Evolutionary conservation across 2,113 vertebrate genomes (phyloP), one percentile per base, ranked within the genome.

Genomic region (Perca fluviatilis): DNA sequence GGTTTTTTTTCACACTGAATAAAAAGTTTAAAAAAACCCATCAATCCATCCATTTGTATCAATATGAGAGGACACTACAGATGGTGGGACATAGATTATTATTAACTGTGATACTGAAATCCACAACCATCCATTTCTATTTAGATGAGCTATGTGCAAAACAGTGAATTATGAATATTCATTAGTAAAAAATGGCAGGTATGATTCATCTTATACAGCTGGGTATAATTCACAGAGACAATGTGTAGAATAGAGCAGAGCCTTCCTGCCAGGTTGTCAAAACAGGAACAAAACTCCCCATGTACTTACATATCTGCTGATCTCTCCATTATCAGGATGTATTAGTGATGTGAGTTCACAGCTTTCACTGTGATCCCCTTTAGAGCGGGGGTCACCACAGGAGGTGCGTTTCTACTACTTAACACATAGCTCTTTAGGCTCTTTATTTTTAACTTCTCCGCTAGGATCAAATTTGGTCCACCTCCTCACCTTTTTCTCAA

Each of bases 151-250:
- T 89, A 87, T 82, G 92, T 92, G 86, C 89, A 91, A 92, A 94
- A 85, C 73, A 60, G 9, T 15, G 1, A 33, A 19, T 19, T 9
- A 89, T 93, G 90, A 93, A 94, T 94, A 94, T 94, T 92, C 87
- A 94, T 91, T 0, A 23, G 83, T 56, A 13, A 50, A 77, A 90
- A 91, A 89, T 74, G 78, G 78, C 80, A 89, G 76, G 86, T 77
- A 88, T 94, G 94, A 94, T 88, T 94, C 91, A 94, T 92, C 74
- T 51, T 84, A 89, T 92, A 88, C 90, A 91, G 91, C 90, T 90
- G 87, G 86, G 84, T 90, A 86, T 88, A 88, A 91, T 92, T 89
- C 86, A 80, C 76, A 74, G 63, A 90, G 47, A 84, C 61, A 86
- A 82, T 58, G 76, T 80, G 81, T 88, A 82, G 85, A 86, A 88